Percentiles rank a stretch among this genome's conserved stretches.
phyloP scores from a whole-genome alignment of 2,888 invertebrate species.

The Drosophila fulvimacula region DNA sequence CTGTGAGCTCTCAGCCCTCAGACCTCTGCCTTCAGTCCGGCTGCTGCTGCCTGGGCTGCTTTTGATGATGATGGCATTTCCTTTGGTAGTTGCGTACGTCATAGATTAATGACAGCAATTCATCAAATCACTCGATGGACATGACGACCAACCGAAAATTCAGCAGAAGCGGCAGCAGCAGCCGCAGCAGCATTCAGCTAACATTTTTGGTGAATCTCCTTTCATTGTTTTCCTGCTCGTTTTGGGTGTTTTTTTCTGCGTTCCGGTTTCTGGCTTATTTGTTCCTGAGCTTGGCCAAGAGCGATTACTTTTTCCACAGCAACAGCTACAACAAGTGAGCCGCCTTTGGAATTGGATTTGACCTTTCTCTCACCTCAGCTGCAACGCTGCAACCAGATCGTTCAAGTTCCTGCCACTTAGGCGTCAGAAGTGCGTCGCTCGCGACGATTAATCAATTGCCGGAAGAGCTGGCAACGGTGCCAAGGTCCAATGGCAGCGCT shows the following conservation, averaged over 20 bases:
- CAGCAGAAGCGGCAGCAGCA: constrained; percentile 57
- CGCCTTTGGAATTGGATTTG: constrained; percentile 17
- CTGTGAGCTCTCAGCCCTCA: constrained; percentile 9
- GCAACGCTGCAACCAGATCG: constrained; percentile 41
- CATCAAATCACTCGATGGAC: constrained; percentile 85
- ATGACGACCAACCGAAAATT: constrained; percentile 83
- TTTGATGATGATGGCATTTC: constrained; percentile 82
- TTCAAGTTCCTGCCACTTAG: constrained; percentile 60
- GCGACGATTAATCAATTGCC: constrained; percentile 73
- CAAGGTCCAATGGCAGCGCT: constrained; percentile 76
- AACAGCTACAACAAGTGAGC: constrained; percentile 7
- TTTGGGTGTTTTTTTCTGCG: constrained; percentile 14
- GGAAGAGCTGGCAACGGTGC: constrained; percentile 68
- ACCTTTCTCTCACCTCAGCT: constrained; percentile 6
- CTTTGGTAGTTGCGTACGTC: constrained; percentile 85
- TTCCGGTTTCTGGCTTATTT: constrained; percentile 41
- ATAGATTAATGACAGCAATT: constrained; percentile 85
- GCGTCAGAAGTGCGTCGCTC: constrained; percentile 65
- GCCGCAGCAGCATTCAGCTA: constrained; percentile 63
- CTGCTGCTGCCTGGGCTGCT: constrained; percentile 73
- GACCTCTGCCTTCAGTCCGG: constrained; percentile 32
- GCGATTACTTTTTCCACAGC: constrained; percentile 27
- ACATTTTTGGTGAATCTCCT: constrained; percentile 61
- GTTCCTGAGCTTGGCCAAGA: constrained; percentile 31
- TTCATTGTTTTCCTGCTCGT: constrained; percentile 31